Conservation (phyloP, 2,888 invertebrate genomes). For the Villa cingulata region DNA sequence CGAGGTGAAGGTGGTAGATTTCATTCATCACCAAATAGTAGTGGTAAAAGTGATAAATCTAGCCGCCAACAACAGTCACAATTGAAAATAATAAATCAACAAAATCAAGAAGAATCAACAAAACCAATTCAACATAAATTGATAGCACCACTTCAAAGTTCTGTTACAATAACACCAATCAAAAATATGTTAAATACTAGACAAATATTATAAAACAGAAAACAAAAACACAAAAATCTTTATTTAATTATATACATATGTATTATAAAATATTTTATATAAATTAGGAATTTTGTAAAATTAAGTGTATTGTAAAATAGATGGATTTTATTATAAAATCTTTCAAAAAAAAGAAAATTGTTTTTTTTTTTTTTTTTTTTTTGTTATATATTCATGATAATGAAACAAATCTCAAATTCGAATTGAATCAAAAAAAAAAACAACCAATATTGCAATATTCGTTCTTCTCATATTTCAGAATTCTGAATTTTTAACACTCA, state of each 20-base stretch:
- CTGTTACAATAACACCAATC: slow-evolving; percentile 33
- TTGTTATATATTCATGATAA: too few species aligned
- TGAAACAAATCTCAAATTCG: too few species aligned
- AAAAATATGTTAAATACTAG: too few species aligned
- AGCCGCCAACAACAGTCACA: slow-evolving; percentile 4
- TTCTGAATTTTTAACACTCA: slow-evolving; percentile 90
- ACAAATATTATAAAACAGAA: too few species aligned
- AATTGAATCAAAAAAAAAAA: neutral
- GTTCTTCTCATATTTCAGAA: slow-evolving; percentile 47
- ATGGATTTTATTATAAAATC: slow-evolving; percentile 1
- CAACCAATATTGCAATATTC: too few species aligned
- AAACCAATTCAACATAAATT: slow-evolving; percentile 26
- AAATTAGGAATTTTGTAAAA: too few species aligned
- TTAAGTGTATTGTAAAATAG: slow-evolving; percentile 3
- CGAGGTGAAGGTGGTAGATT: slow-evolving; percentile 95
- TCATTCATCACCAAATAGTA: slow-evolving; percentile 53
- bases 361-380: neutral
- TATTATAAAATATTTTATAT: too few species aligned
- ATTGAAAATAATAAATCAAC: slow-evolving; percentile 1
- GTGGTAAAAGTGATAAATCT: slow-evolving; percentile 13
- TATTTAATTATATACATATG: too few species aligned
- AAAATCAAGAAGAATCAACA: slow-evolving; percentile 8
- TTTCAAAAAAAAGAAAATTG: neutral
- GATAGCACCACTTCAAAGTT: slow-evolving; percentile 33
- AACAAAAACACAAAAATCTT: too few species aligned